Percentiles rank a stretch among this genome's conserved stretches.
Evolutionary conservation across 2,888 invertebrate species (phyloP).

Genomic region (Caenorhabditis sp.): DNA sequence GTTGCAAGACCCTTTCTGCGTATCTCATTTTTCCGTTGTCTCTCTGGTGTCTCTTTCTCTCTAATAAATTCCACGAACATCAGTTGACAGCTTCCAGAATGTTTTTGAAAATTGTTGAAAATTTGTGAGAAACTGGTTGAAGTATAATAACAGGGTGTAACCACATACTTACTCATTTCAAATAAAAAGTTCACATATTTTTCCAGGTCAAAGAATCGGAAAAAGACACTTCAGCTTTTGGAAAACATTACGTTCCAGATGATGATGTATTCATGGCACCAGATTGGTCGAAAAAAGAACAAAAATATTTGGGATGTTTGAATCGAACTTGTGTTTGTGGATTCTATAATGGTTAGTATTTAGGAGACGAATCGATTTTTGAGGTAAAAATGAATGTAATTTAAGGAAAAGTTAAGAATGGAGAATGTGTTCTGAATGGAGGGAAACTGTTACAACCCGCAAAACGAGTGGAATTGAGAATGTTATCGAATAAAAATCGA

Average conservation of each 20-base stretch:
- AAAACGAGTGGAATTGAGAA: conserved; percentile 48
- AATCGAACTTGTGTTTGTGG: conserved; percentile 57
- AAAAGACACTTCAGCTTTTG: conserved; percentile 46
- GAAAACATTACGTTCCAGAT: conserved; percentile 55
- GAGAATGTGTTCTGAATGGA: conserved; percentile 35
- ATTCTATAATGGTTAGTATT: conserved; percentile 46
- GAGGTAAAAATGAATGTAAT: background rate
- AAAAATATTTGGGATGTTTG: conserved; percentile 54
- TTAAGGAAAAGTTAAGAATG: conserved; percentile 25
- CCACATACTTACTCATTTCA: background rate
- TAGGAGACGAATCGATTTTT: too few species aligned
- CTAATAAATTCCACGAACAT: too few species aligned
- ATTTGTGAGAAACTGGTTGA: too few species aligned
- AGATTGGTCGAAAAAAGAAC: conserved; percentile 40
- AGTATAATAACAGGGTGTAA: too few species aligned
- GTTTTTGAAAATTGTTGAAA: too few species aligned
- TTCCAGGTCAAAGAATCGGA: conserved; percentile 40
- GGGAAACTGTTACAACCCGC: conserved; percentile 53
- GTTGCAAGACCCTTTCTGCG: too few species aligned
- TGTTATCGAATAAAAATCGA: conserved; percentile 46
- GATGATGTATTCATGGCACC: conserved; percentile 44
- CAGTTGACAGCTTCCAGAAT: too few species aligned
- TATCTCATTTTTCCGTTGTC: too few species aligned
- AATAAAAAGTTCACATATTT: background rate
- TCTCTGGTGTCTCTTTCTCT: too few species aligned